Evolutionary conservation across 2,888 invertebrate species (phyloP), one percentile per base, ranked within the genome.

Genomic region (Phragmatobia fuliginosa): DNA sequence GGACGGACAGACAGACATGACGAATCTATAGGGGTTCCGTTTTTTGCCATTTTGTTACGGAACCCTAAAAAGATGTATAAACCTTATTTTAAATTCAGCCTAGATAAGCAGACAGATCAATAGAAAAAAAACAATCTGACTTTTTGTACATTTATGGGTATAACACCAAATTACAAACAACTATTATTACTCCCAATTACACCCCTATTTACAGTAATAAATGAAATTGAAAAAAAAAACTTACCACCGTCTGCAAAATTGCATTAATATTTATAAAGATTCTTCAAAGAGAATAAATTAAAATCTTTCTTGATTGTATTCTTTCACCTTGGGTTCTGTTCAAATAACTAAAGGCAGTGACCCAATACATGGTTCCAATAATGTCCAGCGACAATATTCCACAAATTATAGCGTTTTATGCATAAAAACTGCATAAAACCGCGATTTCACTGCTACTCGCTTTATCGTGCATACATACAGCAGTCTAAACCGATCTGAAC

Each of bases 361-460:
- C 1, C n/a, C 49, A n/a, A 60, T 61, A 61, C 14, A 11, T 18
- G 7, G 18, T 33, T 21, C 21, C 58, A 31, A 58, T 65, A 58
- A 21, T 11, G 38, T 45, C 56, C 62, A 41, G 5, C 31, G 41
- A 66, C 59, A 66, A 66, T 66, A 70, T 41, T 41, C 56, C 45
- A 66, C 41, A 70, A 66, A 66, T 66, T 28, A 70, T 70, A 28
- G 41, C 72, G 67, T 76, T 75, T 67, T 74, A 79, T 83, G 84
- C 81, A 83, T 83, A 87, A 88, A 87, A 88, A 88, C 82, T 86
- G 87, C 84, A 87, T 81, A 82, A n/a, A 82, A 72, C 78, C 76
- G 78, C 78, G 70, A 77, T 86, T 88, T 87, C 86, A 85, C 84
- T 81, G 75, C 82, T 68, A 66, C 69, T 71, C 72, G 72, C 76